phyloP scores from a whole-genome alignment of 1,140 invertebrate species.

The Manduca sexta region DNA sequence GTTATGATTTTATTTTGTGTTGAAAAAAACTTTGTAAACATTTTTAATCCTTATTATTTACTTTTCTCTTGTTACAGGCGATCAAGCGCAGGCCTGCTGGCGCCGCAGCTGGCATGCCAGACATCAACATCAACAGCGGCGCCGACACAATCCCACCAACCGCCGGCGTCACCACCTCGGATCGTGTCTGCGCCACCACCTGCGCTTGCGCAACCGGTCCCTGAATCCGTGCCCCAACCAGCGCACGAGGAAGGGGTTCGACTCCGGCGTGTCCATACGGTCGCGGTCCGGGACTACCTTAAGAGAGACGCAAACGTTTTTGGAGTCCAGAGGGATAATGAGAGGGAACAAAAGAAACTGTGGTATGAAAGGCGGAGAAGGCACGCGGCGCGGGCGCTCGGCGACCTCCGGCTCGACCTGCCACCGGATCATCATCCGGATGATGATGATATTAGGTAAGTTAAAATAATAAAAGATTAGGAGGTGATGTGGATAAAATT shows the following conservation, averaged over 20 bases:
- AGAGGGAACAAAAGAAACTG: constrained; percentile 79
- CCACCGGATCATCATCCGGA: constrained; percentile 75
- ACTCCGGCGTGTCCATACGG: constrained; percentile 51
- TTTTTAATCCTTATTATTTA: neutral
- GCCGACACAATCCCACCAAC: constrained; percentile 46
- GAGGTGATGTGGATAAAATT: too few species aligned
- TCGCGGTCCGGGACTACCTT: constrained; percentile 76
- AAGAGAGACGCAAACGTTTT: constrained; percentile 85
- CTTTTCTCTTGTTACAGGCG: constrained; percentile 50
- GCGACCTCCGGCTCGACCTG: constrained; percentile 76
- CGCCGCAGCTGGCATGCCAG: constrained; percentile 59
- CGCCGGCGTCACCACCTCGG: constrained; percentile 56
- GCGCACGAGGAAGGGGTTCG: constrained; percentile 60
- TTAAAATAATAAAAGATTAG: constrained; percentile 7
- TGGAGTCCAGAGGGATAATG: constrained; percentile 83
- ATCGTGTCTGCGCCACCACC: constrained; percentile 47
- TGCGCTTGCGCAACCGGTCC: constrained; percentile 33
- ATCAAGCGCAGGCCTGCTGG: constrained; percentile 55
- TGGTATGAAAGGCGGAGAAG: constrained; percentile 84
- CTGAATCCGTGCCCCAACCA: constrained; percentile 45
- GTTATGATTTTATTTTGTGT: too few species aligned
- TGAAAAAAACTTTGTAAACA: neutral
- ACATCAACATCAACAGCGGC: constrained; percentile 44
- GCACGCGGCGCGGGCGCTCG: constrained; percentile 81
- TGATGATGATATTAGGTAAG: constrained; percentile 73